Conservation (phyloP, 2,797 vertebrate species). For the Coendou prehensilis region DNA sequence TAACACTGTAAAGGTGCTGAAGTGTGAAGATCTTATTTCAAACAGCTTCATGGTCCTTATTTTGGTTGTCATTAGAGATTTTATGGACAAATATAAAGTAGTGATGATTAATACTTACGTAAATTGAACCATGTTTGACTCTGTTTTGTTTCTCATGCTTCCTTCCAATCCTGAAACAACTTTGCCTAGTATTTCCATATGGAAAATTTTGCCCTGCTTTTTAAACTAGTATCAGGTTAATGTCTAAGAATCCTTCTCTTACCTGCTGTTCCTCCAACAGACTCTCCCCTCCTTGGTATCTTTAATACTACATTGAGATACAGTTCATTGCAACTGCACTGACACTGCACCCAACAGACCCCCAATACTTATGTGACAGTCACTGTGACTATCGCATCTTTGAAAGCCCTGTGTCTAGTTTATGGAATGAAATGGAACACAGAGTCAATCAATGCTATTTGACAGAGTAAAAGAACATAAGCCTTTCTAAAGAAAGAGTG, state of each 20-base stretch:
- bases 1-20: background rate
- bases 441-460: slow-evolving; percentile 42
- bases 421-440: slow-evolving; percentile 44
- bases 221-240: slow-evolving; percentile 2
- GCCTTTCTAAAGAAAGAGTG: slow-evolving; percentile 53
- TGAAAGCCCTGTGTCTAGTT: background rate
- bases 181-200: background rate
- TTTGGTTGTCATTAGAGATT: background rate
- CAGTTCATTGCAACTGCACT: background rate
- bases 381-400: slow-evolving; percentile 40
- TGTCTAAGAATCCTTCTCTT: background rate
- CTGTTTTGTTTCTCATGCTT: background rate
- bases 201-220: background rate
- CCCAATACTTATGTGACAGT: slow-evolving; percentile 13
- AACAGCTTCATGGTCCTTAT: background rate
- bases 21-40: background rate
- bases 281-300: background rate
- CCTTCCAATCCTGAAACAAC: background rate
- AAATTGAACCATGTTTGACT: background rate
- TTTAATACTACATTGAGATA: background rate
- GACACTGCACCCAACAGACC: background rate
- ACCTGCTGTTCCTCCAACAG: background rate
- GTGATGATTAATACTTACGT: background rate
- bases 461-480: slow-evolving; percentile 48
- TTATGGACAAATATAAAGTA: background rate